These are phyloP conservation scores for Gasterosteus aculeatus DNA, from an alignment of 2,113 vertebrate genomes.

Conservation along the genomic window DNA sequence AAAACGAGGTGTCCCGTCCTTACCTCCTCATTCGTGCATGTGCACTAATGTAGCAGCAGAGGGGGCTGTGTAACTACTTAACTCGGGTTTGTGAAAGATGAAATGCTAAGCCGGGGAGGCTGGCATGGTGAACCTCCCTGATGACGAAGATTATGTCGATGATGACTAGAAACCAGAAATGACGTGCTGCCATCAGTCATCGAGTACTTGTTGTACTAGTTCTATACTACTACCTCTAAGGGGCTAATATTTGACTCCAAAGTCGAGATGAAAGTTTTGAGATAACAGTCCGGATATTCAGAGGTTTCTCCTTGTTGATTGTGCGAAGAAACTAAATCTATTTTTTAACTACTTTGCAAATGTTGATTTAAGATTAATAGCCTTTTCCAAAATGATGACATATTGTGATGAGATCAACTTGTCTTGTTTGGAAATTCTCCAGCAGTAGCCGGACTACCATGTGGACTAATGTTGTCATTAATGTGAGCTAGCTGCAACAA, in stretches of 20 bases:
- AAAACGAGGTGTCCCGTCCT: not conserved
- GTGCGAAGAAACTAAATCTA: not conserved
- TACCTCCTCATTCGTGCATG: not conserved
- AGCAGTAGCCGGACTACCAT: not conserved
- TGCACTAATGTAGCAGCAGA: constrained; percentile 37
- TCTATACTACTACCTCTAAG: not conserved
- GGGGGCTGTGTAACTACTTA: constrained; percentile 26
- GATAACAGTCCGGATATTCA: not conserved
- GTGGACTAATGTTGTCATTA: not conserved
- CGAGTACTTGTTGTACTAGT: no score
- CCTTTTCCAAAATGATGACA: not conserved
- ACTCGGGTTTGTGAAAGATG: not conserved
- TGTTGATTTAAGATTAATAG: not conserved
- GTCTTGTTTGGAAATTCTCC: not conserved
- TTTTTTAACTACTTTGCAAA: not conserved
- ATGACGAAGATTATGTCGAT: not conserved
- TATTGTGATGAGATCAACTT: not conserved
- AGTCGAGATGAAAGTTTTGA: not conserved
- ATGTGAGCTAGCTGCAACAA: not conserved
- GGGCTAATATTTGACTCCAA: not conserved
- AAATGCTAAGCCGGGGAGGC: not conserved
- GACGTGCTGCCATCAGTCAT: no score
- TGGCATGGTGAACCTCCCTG: not conserved
- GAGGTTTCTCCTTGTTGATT: not conserved
- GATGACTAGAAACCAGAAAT: not conserved